Conservation (phyloP, 2,797 vertebrate genomes). For the Botia kubotai region DNA sequence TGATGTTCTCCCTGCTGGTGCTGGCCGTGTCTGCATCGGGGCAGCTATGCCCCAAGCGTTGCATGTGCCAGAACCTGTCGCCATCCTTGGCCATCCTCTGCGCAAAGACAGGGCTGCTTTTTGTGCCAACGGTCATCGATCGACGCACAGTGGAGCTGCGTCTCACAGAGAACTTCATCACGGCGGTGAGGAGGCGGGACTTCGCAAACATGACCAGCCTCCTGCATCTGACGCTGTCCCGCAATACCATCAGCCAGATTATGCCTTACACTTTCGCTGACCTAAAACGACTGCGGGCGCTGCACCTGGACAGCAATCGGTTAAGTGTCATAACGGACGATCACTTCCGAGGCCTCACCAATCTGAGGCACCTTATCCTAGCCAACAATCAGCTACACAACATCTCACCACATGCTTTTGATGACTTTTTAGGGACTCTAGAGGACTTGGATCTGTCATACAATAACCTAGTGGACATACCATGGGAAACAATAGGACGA, state of each 20-base stretch:
- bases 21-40: conserved; percentile 80
- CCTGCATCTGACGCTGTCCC: conserved; percentile 86
- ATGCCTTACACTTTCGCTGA: conserved; percentile 88
- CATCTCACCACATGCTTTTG: conserved; percentile 74
- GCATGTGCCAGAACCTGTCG: conserved; percentile 89
- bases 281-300: conserved; percentile 84
- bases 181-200: conserved; percentile 82
- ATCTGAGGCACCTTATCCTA: conserved; percentile 73
- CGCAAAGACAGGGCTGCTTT: conserved; percentile 88
- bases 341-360: conserved; percentile 86
- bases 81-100: conserved; percentile 90
- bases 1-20: conserved; percentile 83
- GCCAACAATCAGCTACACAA: conserved; percentile 68
- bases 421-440: conserved; percentile 87
- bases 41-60: conserved; percentile 87
- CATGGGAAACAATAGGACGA: conserved; percentile 87
- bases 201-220: conserved; percentile 91
- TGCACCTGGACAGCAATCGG: conserved; percentile 88
- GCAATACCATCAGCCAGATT: conserved; percentile 90
- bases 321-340: conserved; percentile 84
- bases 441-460: conserved; percentile 91
- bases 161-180: conserved; percentile 90
- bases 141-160: conserved; percentile 86
- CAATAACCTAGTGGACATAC: conserved; percentile 89
- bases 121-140: conserved; percentile 88